A percentile compares a stretch with the other conserved stretches of the same genome.
These are phyloP conservation scores for Nothocercus nigrocapillus DNA, from an alignment of 2,113 vertebrate genomes.

Conservation along the genomic window DNA sequence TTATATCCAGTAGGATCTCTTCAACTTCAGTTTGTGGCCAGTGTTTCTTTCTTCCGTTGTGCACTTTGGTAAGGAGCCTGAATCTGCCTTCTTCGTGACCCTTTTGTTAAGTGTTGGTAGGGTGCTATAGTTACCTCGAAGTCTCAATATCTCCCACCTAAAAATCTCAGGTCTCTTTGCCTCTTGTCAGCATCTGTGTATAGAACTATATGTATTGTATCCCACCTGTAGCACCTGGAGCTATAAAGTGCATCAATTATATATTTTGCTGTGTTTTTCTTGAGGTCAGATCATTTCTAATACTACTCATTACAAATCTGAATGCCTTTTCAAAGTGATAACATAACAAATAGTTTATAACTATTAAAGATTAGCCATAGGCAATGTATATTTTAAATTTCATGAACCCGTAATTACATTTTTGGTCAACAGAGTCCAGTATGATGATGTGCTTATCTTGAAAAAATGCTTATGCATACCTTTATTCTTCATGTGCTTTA, in stretches of 20 bases:
- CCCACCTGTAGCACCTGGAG: neutral
- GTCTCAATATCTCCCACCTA: neutral
- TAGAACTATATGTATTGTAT: neutral
- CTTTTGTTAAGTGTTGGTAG: neutral
- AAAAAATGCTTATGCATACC: neutral
- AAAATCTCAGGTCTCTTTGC: fast-evolving
- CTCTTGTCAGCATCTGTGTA: neutral
- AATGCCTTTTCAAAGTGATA: neutral
- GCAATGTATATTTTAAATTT: neutral
- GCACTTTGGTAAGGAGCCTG: neutral
- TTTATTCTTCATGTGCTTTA: neutral
- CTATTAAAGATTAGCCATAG: neutral
- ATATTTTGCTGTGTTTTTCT: neutral
- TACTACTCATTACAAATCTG: neutral
- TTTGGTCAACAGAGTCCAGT: neutral
- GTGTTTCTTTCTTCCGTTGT: neutral
- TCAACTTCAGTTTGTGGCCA: neutral
- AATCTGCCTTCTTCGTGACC: neutral
- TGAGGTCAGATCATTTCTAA: neutral
- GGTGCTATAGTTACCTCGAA: neutral
- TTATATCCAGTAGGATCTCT: neutral
- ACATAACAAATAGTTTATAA: neutral
- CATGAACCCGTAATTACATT: neutral
- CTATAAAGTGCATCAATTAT: neutral
- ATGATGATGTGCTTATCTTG: neutral